These are phyloP conservation scores for Bos taurus DNA, from an alignment of 2,113 vertebrate genomes.

Conservation along the genomic window ARS-UCD2.0 NC_037328.1:132348001-132348500, in stretches of 20 bases:
- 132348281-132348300: neutral
- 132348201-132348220: neutral
- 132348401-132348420: neutral
- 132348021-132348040: neutral
- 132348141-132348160: neutral
- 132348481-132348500: neutral
- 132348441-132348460: neutral
- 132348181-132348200: neutral
- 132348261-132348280: neutral
- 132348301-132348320: neutral
- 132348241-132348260: neutral
- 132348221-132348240: neutral
- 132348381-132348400: neutral
- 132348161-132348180: neutral
- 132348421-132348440: neutral
- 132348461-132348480: neutral
- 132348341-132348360: neutral
- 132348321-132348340: neutral
- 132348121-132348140: neutral
- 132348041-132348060: neutral
- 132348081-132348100: neutral
- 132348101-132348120: neutral
- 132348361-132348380: neutral
- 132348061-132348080: neutral
- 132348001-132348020: neutral